phyloP scores from a whole-genome alignment of 2,888 invertebrate species.

The Empis stercorea region DNA sequence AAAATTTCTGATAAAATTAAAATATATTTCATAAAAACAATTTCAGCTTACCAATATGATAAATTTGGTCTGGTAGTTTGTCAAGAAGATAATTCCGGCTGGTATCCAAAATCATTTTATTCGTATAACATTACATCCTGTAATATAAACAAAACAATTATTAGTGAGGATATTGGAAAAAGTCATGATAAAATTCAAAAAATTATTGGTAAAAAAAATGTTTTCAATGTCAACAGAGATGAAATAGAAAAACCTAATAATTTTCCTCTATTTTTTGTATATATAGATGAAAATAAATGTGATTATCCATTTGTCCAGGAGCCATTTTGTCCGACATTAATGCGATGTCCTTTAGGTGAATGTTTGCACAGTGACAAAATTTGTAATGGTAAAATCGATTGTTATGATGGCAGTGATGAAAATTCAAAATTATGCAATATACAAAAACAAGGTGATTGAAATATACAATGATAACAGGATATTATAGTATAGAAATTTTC shows the following conservation, averaged over 20 bases:
- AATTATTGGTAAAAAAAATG: slow-evolving; percentile 22
- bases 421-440: slow-evolving; percentile 20
- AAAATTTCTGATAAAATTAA: too few species aligned
- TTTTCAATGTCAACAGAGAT: neutral
- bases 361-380: slow-evolving; percentile 46
- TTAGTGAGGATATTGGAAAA: slow-evolving; percentile 14
- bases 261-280: too few species aligned
- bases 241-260: too few species aligned
- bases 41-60: too few species aligned
- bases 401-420: slow-evolving; percentile 59
- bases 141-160: slow-evolving; percentile 23
- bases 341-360: slow-evolving; percentile 54
- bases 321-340: slow-evolving; percentile 40
- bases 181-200: slow-evolving; percentile 23
- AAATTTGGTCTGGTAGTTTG: slow-evolving; percentile 56
- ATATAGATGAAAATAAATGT: slow-evolving; percentile 14
- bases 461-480: too few species aligned
- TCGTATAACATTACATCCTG: slow-evolving; percentile 39
- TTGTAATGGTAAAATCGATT: slow-evolving; percentile 57
- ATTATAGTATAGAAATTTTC: too few species aligned
- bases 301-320: slow-evolving; percentile 12
- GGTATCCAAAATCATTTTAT: slow-evolving; percentile 61
- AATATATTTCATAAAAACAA: too few species aligned
- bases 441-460: neutral
- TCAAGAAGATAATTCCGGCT: slow-evolving; percentile 44